A percentile compares a stretch with the other conserved stretches of the same genome.
Evolutionary conservation across 2,113 vertebrate genomes (phyloP).

Genomic region (Capricornis sumatraensis): DNA sequence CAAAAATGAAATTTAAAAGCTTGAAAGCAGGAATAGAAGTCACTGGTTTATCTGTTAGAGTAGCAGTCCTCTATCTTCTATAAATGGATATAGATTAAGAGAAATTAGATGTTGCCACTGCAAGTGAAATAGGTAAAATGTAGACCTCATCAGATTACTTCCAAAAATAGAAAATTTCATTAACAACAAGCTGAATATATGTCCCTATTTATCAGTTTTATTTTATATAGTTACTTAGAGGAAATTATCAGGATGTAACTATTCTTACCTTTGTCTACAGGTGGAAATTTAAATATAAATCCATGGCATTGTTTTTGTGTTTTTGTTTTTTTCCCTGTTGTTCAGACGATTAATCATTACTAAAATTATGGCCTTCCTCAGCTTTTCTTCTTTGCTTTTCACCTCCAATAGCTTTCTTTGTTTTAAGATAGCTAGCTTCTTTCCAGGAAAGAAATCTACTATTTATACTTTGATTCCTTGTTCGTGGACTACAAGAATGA

Average conservation of each 20-base stretch:
- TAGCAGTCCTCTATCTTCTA: background rate
- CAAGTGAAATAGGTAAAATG: background rate
- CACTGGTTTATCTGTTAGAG: background rate
- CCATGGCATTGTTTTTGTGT: background rate
- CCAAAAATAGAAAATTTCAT: background rate
- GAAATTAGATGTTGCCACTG: background rate
- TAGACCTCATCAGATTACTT: background rate
- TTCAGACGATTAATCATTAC: background rate
- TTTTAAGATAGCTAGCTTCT: background rate
- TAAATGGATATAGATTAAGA: background rate
- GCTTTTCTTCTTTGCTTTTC: background rate
- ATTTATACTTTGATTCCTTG: background rate
- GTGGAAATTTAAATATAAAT: background rate
- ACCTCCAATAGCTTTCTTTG: background rate
- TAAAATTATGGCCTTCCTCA: background rate
- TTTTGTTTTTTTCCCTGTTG: background rate
- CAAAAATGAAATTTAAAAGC: conserved; percentile 27
- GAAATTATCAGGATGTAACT: background rate
- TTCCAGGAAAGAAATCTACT: background rate
- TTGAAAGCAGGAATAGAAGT: conserved; percentile 11
- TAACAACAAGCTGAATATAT: background rate
- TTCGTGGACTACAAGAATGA: background rate
- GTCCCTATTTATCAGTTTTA: background rate
- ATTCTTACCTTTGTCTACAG: background rate
- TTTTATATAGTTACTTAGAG: background rate